Evolutionary conservation across 2,888 invertebrate genomes (phyloP).

Genomic region (Drosophila parthenogenetica): DNA sequence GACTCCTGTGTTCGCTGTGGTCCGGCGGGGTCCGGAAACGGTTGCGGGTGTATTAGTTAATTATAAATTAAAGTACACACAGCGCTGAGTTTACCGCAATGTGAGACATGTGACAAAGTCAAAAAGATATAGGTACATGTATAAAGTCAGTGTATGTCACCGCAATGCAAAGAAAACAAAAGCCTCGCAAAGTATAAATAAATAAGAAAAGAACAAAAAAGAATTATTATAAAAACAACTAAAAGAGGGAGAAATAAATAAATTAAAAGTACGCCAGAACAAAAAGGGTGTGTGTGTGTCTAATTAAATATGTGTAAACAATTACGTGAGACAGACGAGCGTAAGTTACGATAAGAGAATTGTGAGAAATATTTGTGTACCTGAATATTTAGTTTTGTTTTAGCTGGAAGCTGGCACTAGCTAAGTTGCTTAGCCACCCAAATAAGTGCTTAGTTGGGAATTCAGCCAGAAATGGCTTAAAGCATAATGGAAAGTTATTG

Average conservation of each 20-base stretch:
- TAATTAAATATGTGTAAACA: conserved; percentile 73
- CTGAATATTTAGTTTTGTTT: not conserved
- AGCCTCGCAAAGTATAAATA: conserved; percentile 66
- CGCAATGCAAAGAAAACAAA: conserved; percentile 79
- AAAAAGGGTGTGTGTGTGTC: conserved; percentile 33
- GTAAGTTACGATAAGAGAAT: conserved; percentile 56
- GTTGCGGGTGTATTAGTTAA: conserved; percentile 1
- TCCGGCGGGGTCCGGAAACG: not conserved
- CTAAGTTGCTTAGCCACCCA: conserved; percentile 19
- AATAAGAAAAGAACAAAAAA: conserved; percentile 59
- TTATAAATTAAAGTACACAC: conserved; percentile 54
- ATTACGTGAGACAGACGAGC: conserved; percentile 72
- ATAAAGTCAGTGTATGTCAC: conserved; percentile 67
- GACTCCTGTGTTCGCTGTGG: not conserved
- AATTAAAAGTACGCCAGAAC: conserved; percentile 41
- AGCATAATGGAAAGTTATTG: conserved; percentile 14
- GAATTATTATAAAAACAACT: conserved; percentile 29
- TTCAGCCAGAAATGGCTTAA: not conserved
- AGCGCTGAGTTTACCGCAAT: conserved; percentile 70
- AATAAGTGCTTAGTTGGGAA: not conserved
- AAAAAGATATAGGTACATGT: conserved; percentile 48
- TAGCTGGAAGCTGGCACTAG: conserved; percentile 7
- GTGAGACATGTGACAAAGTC: conserved; percentile 80
- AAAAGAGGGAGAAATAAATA: conserved; percentile 37
- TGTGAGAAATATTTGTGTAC: conserved; percentile 4